These are phyloP conservation scores for Esox masquinongy DNA, from an alignment of 2,797 vertebrate genomes.

Conservation along the genomic window DNA sequence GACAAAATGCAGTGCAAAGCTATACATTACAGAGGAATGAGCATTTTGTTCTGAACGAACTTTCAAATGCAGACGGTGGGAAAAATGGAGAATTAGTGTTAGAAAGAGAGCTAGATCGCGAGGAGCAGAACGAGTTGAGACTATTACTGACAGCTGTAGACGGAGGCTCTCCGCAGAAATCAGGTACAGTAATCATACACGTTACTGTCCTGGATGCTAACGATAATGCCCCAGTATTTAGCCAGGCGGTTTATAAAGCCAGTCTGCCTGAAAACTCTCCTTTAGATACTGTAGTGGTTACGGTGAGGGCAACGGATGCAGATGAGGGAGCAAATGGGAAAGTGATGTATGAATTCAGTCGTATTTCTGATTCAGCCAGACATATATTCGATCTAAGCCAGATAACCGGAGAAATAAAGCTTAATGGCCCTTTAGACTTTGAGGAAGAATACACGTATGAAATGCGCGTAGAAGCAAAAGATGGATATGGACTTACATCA, in stretches of 20 bases:
- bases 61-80: not conserved
- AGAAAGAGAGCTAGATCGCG: conserved; percentile 63
- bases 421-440: conserved; percentile 48
- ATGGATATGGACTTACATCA: conserved; percentile 7
- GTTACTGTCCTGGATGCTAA: conserved; percentile 69
- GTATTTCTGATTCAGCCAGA: conserved; percentile 51
- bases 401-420: conserved; percentile 55
- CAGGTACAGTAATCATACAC: conserved; percentile 56
- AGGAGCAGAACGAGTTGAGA: conserved; percentile 42
- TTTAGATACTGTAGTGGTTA: conserved; percentile 44
- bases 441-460: conserved; percentile 4
- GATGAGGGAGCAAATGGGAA: conserved; percentile 63
- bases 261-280: conserved; percentile 52
- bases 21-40: conserved; percentile 53
- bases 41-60: conserved; percentile 41
- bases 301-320: conserved; percentile 58
- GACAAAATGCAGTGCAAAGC: conserved; percentile 43
- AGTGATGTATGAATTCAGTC: conserved; percentile 57
- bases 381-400: conserved; percentile 52
- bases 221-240: conserved; percentile 69
- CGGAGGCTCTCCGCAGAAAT: conserved; percentile 64
- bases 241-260: conserved; percentile 48
- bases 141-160: conserved; percentile 68
- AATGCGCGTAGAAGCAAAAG: conserved; percentile 9
- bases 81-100: conserved; percentile 59